Base-by-base conservation (phyloP, 2,888 invertebrate genomes). In the Quadroppia sp. region DNA sequence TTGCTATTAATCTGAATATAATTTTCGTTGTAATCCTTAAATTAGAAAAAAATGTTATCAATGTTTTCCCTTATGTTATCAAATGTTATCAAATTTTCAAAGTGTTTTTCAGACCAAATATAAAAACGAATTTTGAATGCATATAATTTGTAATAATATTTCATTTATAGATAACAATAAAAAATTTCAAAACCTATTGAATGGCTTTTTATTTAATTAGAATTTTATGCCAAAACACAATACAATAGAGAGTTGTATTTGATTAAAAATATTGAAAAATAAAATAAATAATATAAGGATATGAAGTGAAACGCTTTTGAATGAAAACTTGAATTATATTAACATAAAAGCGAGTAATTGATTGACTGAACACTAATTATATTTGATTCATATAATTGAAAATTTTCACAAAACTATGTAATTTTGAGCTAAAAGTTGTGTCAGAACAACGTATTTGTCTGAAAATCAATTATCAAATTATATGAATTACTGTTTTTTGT, bases 21-120 rank as follows among this genome's bases (percentile, higher is more conserved):
- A 56, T 56, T 56, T 56, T 23, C 13, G n/a, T 56, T 56, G 23
- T 56, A 56, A 56, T 56, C 56, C 28, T 56, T n/a, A n/a, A n/a
- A n/a, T n/a, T n/a, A n/a, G 6, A 2, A 4, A 3, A 17, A 45
- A 17, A 45, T 3, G 17, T 3, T 45, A 45, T 45, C 15, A 17
- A 17, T 17, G 7, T 45, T 45, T 45, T 45, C 45, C 36, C 36
- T 36, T 36, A 36, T 36, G 36, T 4, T 36, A 7, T 36, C n/a
- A n/a, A n/a, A n/a, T n/a, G n/a, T n/a, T n/a, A n/a, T n/a, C n/a
- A n/a, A n/a, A n/a, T n/a, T n/a, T n/a, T n/a, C n/a, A n/a, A n/a
- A n/a, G n/a, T n/a, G n/a, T n/a, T n/a, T n/a, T n/a, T n/a, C n/a
- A n/a, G n/a, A n/a, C 11, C 36, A 36, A 36, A 36, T 11, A 36